Base-by-base conservation (phyloP, 2,797 vertebrate genomes). In the Pangasius macronema region DNA sequence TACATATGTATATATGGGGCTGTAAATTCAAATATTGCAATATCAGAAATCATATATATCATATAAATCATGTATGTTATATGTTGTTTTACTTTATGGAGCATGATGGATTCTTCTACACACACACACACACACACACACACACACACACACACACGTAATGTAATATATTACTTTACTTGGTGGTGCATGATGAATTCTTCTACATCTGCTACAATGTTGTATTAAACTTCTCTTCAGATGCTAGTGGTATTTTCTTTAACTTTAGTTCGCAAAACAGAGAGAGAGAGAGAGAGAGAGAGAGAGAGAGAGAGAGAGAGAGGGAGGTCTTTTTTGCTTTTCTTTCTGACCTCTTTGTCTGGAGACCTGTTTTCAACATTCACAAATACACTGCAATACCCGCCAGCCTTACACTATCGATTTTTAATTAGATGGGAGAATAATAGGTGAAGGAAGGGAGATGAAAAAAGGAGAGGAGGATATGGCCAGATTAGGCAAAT, bases 341-440 rank as follows among this genome's bases (percentile, higher is more conserved):
- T 59, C 76, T 77, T 85, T 85, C 89, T 88, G 81, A 83, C 92
- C 77, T 85, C 91, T 90, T 92, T 90, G 89, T 92, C 91, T 93
- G 91, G 94, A 95, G 94, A 96, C 95, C 96, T 96, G 95, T 96
- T 95, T 94, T 96, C 95, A 95, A 95, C 96, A 95, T 97, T 96
- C 96, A 96, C 96, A 96, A 96, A 96, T 96, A 96, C 96, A 96
- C 95, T 94, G 96, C 96, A 96, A 96, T 95, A 95, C 96, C 96
- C 96, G 93, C 92, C 94, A 95, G 96, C 94, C 95, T 94, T 93
- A 93, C 94, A 86, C 91, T 95, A 97, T 97, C 94, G 96, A 97
- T 97, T 97, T 97, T 96, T 97, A 97, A 97, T 97, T 97, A 97
- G 96, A 95, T 94, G 94, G 91, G 94, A 93, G 95, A 96, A 96